Percentiles rank a stretch among this genome's conserved stretches.
Evolutionary conservation across 2,113 vertebrate species (phyloP).

Genomic region (Myodes glareolus): DNA sequence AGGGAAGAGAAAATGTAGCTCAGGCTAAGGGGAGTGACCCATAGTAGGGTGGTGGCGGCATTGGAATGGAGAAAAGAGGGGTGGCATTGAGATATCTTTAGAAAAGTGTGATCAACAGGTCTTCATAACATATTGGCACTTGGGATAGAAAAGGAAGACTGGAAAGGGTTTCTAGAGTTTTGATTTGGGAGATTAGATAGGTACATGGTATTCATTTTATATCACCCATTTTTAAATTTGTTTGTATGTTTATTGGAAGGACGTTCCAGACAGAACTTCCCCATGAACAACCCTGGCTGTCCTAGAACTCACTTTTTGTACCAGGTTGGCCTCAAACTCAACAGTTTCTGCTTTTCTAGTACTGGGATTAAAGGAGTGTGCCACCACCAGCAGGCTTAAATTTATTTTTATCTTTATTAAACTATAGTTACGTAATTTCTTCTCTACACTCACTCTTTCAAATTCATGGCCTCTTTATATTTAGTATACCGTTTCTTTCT

Average conservation of each 20-base stretch:
- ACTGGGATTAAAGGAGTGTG: background rate
- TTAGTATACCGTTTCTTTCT: background rate
- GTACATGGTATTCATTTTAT: conserved; percentile 26
- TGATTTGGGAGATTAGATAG: background rate
- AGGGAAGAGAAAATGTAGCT: conserved; percentile 56
- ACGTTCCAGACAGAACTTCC: background rate
- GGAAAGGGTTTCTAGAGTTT: conserved; percentile 53
- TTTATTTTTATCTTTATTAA: background rate
- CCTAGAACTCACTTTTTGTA: background rate
- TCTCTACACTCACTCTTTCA: background rate
- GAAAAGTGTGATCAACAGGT: background rate
- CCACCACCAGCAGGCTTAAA: background rate
- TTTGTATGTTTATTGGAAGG: background rate
- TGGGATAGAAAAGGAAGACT: background rate
- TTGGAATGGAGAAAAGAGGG: background rate
- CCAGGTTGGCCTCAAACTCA: background rate
- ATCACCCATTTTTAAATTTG: background rate
- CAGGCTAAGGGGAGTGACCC: background rate
- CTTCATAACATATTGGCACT: conserved; percentile 1
- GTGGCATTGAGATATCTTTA: background rate
- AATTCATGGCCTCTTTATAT: background rate
- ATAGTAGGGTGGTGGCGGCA: background rate
- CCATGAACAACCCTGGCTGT: background rate
- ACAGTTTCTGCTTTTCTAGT: background rate
- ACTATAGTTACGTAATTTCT: background rate